Evolutionary conservation across 92 coral and sea anemone species (phyloP).

Genomic region (Zoanthus solanderi): DNA sequence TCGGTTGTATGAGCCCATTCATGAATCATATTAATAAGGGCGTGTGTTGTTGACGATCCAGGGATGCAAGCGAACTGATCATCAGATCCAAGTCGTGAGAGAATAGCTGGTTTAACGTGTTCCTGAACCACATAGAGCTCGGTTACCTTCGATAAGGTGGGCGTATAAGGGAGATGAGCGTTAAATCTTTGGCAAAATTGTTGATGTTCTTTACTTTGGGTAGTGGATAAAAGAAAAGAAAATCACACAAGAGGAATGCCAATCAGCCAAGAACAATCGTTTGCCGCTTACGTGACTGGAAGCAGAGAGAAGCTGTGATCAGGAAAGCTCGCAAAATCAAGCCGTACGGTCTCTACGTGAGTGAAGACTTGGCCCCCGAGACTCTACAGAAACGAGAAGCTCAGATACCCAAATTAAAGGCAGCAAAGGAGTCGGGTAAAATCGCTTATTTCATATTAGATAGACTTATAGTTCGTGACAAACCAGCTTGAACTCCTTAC

Average conservation of each 20-base stretch:
- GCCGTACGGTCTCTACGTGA: no score
- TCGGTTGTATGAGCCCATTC: constrained; percentile 4
- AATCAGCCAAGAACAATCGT: no score
- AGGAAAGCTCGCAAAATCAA: no score
- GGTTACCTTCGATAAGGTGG: constrained; percentile 30
- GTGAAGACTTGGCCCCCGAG: no score
- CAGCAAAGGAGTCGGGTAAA: no score
- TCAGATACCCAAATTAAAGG: no score
- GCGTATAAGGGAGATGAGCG: constrained; percentile 36
- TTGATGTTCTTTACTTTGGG: constrained; percentile 14
- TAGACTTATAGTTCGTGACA: no score
- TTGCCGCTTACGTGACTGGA: no score
- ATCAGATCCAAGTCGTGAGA: not conserved
- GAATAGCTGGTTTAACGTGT: constrained; percentile 28
- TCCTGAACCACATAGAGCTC: constrained; percentile 18
- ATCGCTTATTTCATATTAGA: no score
- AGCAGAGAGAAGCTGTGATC: not conserved
- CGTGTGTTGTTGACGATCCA: constrained; percentile 17
- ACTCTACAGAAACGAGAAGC: no score
- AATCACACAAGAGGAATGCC: no score
- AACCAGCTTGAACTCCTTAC: no score
- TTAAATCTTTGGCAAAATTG: constrained; percentile 8
- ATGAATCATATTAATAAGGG: constrained; percentile 11
- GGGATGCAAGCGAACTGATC: constrained; percentile 20
- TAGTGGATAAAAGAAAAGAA: constrained; percentile 17